Base-by-base conservation (phyloP, 2,888 invertebrate species). In the Apodemia mormo region DNA sequence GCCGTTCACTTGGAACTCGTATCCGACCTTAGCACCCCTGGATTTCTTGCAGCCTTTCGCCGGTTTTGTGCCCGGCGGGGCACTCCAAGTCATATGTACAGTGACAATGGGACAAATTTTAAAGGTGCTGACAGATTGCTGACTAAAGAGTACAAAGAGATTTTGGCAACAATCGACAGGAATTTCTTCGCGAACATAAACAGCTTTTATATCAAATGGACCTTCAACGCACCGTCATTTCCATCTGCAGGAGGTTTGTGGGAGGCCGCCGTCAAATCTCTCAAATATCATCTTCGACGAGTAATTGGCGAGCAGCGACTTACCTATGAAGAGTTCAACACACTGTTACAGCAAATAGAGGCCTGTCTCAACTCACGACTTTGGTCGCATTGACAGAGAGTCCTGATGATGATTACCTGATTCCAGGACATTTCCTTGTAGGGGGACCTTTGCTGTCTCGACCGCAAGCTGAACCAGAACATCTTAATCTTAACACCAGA, bases 11-110 rank as follows among this genome's bases (percentile, higher is more conserved):
- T 52, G 52, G 64, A 68, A 33, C 64, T 68, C 2, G 68, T 70
- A 37, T 66, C 70, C 2, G 70, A 70, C 30, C 66, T 70, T 37
- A 66, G n/a, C n/a, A n/a, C n/a, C n/a, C n/a, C n/a, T n/a, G n/a
- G n/a, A n/a, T n/a, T n/a, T n/a, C n/a, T n/a, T 2, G 70, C 65
- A 49, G 70, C 70, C 10, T 70, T 70, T 54, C 67, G 64, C 9
- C 37, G 70, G 12, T 67, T 70, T 49, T 67, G 67, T 33, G 70
- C 70, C 40, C 40, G 66, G 29, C 29, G 58, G 29, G 49, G 10
- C 49, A 7, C 49, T 14, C 49, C 49, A 49, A 49, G 10, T 49
- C 49, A 49, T 49, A 49, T 49, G 49, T 49, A 49, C 49, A 49
- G 49, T 49, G n/a, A n/a, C n/a, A n/a, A n/a, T n/a, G n/a, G n/a